Conservation (phyloP, 1,140 invertebrate species). For the Metopolophium dirhodum region DNA sequence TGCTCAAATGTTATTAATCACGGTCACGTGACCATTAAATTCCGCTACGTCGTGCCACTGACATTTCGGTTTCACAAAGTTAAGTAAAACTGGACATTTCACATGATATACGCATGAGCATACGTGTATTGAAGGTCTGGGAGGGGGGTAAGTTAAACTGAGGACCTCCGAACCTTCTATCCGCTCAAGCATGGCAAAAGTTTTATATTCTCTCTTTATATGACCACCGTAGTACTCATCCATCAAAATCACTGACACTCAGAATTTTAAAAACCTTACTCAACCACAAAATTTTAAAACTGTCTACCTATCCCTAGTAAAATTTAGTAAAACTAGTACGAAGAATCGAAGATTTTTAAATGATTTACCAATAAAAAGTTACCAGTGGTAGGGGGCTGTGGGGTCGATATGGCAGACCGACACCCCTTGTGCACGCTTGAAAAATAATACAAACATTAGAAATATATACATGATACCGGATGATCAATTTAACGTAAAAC, state of each 20-base stretch:
- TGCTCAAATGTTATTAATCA: conserved; percentile 51
- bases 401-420: neutral
- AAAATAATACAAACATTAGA: neutral
- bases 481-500: neutral
- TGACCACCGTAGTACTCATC: neutral
- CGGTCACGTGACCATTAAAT: conserved; percentile 46
- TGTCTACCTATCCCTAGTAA: neutral
- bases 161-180: neutral
- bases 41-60: conserved; percentile 37
- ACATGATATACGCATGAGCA: neutral
- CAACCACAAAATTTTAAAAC: neutral
- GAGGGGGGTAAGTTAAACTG: conserved; percentile 24
- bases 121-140: conserved; percentile 6
- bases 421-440: neutral
- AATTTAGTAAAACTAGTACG: neutral
- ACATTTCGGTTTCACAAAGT: conserved; percentile 46
- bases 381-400: neutral
- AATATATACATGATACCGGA: too few relatives aligned
- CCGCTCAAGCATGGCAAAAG: conserved; percentile 20
- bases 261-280: conserved; percentile 23
- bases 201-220: conserved; percentile 30
- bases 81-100: conserved; percentile 52
- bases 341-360: neutral
- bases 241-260: conserved; percentile 29
- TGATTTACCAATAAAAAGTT: neutral